phyloP scores from a whole-genome alignment of 2,797 vertebrate genomes.

The Heteromormyrus szaboi region DNA sequence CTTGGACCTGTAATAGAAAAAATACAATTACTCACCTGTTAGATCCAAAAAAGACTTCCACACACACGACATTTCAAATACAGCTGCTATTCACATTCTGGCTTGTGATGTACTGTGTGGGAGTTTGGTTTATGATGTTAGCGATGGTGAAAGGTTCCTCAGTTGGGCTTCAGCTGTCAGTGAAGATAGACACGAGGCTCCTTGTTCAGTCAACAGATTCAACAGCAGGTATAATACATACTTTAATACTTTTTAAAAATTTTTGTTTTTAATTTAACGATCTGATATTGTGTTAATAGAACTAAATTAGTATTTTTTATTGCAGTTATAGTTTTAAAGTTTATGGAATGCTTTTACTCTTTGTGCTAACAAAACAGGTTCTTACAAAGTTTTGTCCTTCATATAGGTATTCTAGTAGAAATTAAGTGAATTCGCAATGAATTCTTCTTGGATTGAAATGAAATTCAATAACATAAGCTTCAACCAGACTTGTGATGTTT shows the following conservation, averaged over 20 bases:
- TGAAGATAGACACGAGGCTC: background rate
- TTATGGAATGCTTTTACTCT: background rate
- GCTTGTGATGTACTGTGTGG: background rate
- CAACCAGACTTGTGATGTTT: constrained; percentile 62
- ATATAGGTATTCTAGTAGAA: background rate
- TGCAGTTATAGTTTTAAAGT: background rate
- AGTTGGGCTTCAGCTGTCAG: background rate
- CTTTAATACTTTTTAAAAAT: background rate
- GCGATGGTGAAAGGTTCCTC: background rate
- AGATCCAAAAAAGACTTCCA: background rate
- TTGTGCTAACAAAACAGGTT: background rate
- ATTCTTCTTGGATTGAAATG: background rate
- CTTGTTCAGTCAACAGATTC: background rate
- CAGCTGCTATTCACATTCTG: background rate
- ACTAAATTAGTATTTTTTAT: background rate
- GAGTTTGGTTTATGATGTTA: background rate
- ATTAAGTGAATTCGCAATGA: background rate
- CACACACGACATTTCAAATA: background rate
- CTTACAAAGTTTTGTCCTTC: background rate
- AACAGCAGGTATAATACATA: background rate
- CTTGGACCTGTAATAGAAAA: background rate
- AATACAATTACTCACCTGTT: background rate
- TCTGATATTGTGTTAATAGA: background rate
- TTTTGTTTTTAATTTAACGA: background rate
- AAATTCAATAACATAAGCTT: constrained; percentile 21